phyloP scores from a whole-genome alignment of 2,797 vertebrate species.

The Anabas testudineus region DNA sequence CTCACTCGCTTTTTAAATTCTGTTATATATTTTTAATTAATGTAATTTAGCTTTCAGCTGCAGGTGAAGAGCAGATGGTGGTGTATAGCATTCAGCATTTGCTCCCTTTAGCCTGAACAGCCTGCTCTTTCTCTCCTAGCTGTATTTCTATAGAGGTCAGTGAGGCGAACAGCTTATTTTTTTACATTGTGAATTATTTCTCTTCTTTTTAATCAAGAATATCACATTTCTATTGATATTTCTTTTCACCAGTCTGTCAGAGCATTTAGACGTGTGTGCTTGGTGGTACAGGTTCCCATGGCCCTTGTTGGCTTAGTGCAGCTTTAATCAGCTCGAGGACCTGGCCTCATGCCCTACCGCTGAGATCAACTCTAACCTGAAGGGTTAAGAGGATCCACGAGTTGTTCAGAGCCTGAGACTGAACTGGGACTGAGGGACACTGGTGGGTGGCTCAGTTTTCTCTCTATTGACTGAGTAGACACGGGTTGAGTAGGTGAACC shows the following conservation, averaged over 20 bases:
- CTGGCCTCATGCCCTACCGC: slow-evolving; percentile 39
- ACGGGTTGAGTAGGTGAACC: background rate
- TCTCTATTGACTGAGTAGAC: background rate
- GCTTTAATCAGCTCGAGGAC: slow-evolving; percentile 75
- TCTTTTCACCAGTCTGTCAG: slow-evolving; percentile 30
- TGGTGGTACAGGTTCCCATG: slow-evolving; percentile 57
- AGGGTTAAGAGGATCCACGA: slow-evolving; percentile 67
- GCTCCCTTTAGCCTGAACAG: background rate
- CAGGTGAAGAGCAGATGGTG: slow-evolving; percentile 2
- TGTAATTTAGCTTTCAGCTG: background rate
- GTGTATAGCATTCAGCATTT: background rate
- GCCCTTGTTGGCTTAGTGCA: slow-evolving; percentile 60
- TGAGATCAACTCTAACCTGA: slow-evolving; percentile 58
- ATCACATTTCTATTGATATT: background rate
- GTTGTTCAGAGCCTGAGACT: slow-evolving; percentile 16
- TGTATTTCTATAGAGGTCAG: too few species aligned
- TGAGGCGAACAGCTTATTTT: background rate
- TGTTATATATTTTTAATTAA: too few species aligned
- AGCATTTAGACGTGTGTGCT: slow-evolving; percentile 16
- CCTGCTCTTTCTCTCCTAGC: too few species aligned
- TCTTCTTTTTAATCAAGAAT: slow-evolving; percentile 6
- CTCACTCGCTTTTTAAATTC: too few species aligned
- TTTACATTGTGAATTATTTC: background rate
- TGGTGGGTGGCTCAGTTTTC: slow-evolving; percentile 1
- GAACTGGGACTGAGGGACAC: background rate